Evolutionary conservation across 1,140 invertebrate genomes (phyloP), one percentile per base, ranked within the genome.

Genomic region (Diachasma alloeum): DNA sequence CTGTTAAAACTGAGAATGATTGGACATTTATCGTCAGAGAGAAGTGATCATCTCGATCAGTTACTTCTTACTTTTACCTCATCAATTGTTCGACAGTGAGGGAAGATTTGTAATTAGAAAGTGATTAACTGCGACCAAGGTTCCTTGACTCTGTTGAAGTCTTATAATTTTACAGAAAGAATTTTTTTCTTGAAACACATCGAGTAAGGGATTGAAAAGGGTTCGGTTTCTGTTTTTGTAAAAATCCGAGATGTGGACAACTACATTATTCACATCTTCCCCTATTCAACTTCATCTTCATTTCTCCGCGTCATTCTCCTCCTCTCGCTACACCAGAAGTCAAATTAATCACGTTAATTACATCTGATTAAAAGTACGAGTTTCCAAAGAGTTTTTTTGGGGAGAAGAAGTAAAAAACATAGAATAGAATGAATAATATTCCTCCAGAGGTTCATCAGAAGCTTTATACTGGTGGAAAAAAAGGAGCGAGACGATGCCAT

Each of bases 381-480:
- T 59, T 59, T 59, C n/a, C 4, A 59, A 59, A 22, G 53, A 22
- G 31, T 17, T 59, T 22, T 59, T 22, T 17, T 17, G 53, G 9
- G 17, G 5, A 22, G 17, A 80, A 80, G 70, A 73, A 53, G 75
- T 31, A 22, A 66, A 56, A 69, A 68, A 72, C 72, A 74, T 22
- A 22, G 4, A 59, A 59, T 59, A 59, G 53, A 59, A 59, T 59
- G 53, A 59, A 59, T 59, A n/a, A 80, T 73, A 77, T 82, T 70
- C 75, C 76, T 78, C 74, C 63, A 8, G 44, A 71, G 37, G 69
- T 46, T 24, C 69, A 71, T 71, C 69, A 26, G 69, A 6, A 31
- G 31, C 69, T 71, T 39, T 19, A 37, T 44, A 19, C 13, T 1
- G 44, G 10, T 42, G 48, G n/a, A 11, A 17, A 59, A 59, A 59